A percentile compares a stretch with the other conserved stretches of the same genome.
These are phyloP conservation scores for Sceloporus tristichus DNA, from an alignment of 2,113 vertebrate species.

Conservation along the genomic window DNA sequence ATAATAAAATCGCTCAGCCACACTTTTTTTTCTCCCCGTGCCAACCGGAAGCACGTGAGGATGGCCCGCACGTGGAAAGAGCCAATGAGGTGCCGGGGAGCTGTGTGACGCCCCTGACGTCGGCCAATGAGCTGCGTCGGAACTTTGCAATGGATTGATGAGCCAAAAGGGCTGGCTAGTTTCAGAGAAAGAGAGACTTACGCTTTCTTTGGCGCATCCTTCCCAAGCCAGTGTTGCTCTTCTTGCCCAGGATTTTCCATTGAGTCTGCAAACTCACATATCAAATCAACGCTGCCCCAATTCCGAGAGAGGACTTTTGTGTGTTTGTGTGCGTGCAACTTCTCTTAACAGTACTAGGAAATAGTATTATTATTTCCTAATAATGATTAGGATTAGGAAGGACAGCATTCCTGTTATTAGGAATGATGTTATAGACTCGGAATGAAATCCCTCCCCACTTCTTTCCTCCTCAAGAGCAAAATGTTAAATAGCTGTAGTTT, in stretches of 20 bases:
- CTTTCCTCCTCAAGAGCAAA: too few relatives aligned
- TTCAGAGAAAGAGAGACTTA: constrained; percentile 42
- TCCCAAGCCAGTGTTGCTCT: too few relatives aligned
- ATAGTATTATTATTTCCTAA: not conserved
- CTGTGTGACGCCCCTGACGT: constrained; percentile 76
- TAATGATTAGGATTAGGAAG: not conserved
- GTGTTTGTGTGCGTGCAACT: not conserved
- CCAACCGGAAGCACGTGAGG: constrained; percentile 92
- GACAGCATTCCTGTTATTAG: not conserved
- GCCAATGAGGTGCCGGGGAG: constrained; percentile 80
- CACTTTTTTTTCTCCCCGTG: constrained; percentile 78
- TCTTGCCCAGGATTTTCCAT: not conserved
- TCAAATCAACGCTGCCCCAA: constrained; percentile 65
- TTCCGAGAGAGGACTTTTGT: not conserved
- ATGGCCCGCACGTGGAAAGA: constrained; percentile 82
- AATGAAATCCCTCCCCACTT: too few relatives aligned
- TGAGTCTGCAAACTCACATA: constrained; percentile 45
- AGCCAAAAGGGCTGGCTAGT: constrained; percentile 63
- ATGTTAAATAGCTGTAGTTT: too few relatives aligned
- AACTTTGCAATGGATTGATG: constrained; percentile 75
- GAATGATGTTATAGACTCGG: too few relatives aligned
- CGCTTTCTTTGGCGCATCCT: constrained; percentile 19
- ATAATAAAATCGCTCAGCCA: constrained; percentile 76
- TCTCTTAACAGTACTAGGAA: not conserved
- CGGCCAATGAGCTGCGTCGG: constrained; percentile 80